Conservation (phyloP, 2,888 invertebrate genomes). For the Mesochorus sp. region DNA sequence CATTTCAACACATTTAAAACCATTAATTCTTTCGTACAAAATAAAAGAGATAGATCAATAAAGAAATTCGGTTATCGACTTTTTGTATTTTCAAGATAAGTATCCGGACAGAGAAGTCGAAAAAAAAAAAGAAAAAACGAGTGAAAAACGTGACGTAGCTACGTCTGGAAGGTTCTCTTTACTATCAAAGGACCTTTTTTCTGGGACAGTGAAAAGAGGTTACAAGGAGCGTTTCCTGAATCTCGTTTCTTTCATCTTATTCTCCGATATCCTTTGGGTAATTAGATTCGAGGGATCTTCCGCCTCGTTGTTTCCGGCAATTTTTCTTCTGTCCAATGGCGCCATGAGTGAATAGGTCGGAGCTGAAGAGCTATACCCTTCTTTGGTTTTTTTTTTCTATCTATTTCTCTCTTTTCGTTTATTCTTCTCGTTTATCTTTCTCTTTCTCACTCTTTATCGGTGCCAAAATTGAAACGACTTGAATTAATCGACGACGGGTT, state of each 20-base stretch:
- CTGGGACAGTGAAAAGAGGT: conserved; percentile 5
- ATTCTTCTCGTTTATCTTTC: conserved; percentile 9
- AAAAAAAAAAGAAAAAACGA: neutral
- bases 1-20: neutral
- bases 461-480: conserved; percentile 68
- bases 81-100: neutral
- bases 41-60: neutral
- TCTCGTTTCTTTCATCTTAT: conserved; percentile 31
- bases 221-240: conserved; percentile 26
- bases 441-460: neutral
- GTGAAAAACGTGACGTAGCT: neutral
- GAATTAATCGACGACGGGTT: conserved; percentile 68
- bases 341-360: conserved; percentile 20
- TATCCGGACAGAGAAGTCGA: neutral
- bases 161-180: conserved; percentile 3
- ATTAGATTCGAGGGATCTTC: conserved; percentile 57
- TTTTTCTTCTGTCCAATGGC: conserved; percentile 30
- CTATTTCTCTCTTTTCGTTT: too few species aligned
- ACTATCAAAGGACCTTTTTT: conserved; percentile 45
- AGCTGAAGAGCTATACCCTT: neutral
- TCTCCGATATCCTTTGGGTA: conserved; percentile 54
- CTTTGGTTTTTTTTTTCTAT: too few species aligned
- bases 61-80: neutral
- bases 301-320: conserved; percentile 41
- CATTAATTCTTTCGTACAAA: conserved; percentile 11